Evolutionary conservation across 1,140 invertebrate genomes (phyloP), one percentile per base, ranked within the genome.

Genomic region (Drosophila kurseongensis): DNA sequence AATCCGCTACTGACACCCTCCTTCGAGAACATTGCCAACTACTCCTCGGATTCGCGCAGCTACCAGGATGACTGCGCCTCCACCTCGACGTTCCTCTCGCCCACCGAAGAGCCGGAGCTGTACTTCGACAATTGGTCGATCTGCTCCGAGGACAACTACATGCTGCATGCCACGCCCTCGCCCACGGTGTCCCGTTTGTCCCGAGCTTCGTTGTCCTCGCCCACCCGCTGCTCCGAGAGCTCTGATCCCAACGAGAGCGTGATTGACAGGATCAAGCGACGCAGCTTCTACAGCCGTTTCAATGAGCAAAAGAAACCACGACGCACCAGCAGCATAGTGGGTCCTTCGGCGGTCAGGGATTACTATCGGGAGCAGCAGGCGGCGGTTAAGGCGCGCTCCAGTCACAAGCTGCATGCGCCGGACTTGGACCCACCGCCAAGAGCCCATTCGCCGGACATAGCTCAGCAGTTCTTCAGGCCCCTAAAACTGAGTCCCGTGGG

Each of bases 221-320:
- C 90, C 14, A 91, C 91, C 4, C 81, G 80, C 38, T 82, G 83
- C 48, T 91, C 90, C 1, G 90, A 91, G 13, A 83, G 91, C 29
- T 93, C 93, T 3, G 89, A 93, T 58, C 91, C 93, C 41, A 91
- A 91, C 47, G 96, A 97, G 85, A 96, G 96, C 36, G 95, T 98
- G 10, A 95, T 96, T 36, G 97, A 98, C 81, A 94, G 97, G 74
- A 98, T 98, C 68, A 94, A 96, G 75, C 94, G 97, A 16, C 97
- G 97, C 90, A 97, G 97, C 91, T 98, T 97, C 92, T 98, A 97
- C 85, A 95, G 95, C 5, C 94, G 97, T 61, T 98, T 98, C 85
- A 97, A 98, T 80, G 96, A 97, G 79, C 95, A 96, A 78, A 96
- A 96, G 81, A 96, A 86, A 5, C 94, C 94, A 45, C 94, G 95